phyloP scores from a whole-genome alignment of 2,113 vertebrate species.

The Campylorhamphus procurvoides region DNA sequence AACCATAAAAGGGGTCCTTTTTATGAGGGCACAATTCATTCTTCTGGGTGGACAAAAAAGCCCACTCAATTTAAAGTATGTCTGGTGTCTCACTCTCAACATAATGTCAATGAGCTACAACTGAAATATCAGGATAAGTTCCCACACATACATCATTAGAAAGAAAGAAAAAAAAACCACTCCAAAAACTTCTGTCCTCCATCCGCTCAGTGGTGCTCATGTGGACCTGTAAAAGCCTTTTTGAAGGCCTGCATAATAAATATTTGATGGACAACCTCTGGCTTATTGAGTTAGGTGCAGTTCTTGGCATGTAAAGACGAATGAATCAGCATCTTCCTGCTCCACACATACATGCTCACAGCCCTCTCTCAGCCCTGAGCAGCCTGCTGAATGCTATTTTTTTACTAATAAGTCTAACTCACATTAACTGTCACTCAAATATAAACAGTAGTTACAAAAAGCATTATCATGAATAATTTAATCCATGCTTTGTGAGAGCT shows the following conservation, averaged over 20 bases:
- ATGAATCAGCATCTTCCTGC: constrained; percentile 29
- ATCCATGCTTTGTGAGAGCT: background rate
- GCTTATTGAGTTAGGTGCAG: constrained; percentile 15
- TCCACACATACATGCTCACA: background rate
- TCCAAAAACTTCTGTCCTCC: background rate
- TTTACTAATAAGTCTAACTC: background rate
- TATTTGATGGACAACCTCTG: constrained; percentile 76
- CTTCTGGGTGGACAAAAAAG: background rate
- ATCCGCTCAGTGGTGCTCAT: background rate
- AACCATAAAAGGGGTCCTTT: background rate
- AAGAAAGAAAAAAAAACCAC: background rate
- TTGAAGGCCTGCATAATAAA: constrained; percentile 43
- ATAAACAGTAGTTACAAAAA: background rate
- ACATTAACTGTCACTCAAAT: background rate
- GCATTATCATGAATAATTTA: constrained; percentile 26
- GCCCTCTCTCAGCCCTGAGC: background rate
- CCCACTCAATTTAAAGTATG: background rate
- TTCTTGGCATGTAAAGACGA: constrained; percentile 16
- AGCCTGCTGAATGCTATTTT: background rate
- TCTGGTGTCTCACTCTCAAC: background rate
- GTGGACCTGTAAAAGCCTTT: constrained; percentile 22
- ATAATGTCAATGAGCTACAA: background rate
- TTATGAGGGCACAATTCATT: background rate
- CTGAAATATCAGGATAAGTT: background rate
- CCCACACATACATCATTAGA: background rate